Evolutionary conservation across 2,113 vertebrate species (phyloP), one percentile per base, ranked within the genome.

Genomic region (Pygoscelis antarcticus): DNA sequence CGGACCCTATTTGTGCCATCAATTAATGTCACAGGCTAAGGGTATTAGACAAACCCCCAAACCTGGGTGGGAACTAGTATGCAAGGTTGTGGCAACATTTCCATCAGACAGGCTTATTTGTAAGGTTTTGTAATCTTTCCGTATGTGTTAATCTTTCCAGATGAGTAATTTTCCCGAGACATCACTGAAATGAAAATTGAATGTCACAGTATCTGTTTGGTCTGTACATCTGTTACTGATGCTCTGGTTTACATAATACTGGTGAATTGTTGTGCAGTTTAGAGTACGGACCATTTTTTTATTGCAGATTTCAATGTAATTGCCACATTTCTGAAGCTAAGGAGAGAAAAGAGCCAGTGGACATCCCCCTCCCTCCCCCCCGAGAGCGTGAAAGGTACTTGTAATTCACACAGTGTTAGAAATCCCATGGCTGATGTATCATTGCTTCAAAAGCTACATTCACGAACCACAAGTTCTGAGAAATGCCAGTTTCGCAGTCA

Each of bases 161-260:
- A 61, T 54, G 52, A 95, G 46, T 76, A 87, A 91, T 94, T 80
- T 82, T 29, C 70, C 49, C 44, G 36, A 69, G 57, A 84, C 49
- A 64, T 49, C 62, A 71, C 17, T 0, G 5, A 93, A 61, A 75
- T 36, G 38, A 79, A 60, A 79, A 69, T 18, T 57, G 82, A 94
- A 29, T 79, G 62, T 93, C 81, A 84, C 7, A 2, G 52, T 76
- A 6, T 82, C 84, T 89, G 52, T 83, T 96, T 93, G 47, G 65
- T 91, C 87, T 91, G 60, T 87, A 49, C 87, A 72, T 95, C 93
- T 95, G 81, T 69, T 94, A n/a, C 30, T 76, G 25, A 21, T 42
- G 40, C 47, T 65, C 57, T 65, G 78, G 38, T 96, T 94, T 91
- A 70, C 54, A 52, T 75, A 83, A 83, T 42, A 40, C 51, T 60